Percentiles rank a stretch among this genome's conserved stretches.
Evolutionary conservation across 2,888 invertebrate genomes (phyloP).

Genomic region (Phortica magna): DNA sequence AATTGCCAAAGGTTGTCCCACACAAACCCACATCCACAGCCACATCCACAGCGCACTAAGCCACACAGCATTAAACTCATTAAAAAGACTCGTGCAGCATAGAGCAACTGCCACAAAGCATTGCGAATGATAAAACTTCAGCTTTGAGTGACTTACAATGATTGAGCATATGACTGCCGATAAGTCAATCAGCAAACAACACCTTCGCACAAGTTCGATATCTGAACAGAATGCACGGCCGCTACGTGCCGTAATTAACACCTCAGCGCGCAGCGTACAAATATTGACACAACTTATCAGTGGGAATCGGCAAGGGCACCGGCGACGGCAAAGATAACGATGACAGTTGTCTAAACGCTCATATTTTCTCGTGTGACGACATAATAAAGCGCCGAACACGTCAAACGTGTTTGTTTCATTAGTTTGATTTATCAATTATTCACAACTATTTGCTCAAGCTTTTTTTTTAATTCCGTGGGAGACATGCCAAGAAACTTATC

Average conservation of each 20-base stretch:
- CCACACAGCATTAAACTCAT: too few relatives aligned
- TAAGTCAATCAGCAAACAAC: not conserved
- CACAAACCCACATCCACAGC: too few relatives aligned
- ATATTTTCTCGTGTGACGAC: conserved; percentile 44
- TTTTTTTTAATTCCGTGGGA: not conserved
- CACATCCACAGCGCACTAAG: too few relatives aligned
- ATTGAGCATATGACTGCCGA: not conserved
- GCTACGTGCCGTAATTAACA: conserved; percentile 62
- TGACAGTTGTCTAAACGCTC: conserved; percentile 36
- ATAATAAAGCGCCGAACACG: conserved; percentile 40
- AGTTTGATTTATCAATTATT: not conserved
- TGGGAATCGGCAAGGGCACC: too few relatives aligned
- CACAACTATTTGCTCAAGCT: not conserved
- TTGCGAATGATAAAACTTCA: not conserved
- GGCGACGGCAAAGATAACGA: conserved; percentile 58
- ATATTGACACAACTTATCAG: conserved; percentile 64
- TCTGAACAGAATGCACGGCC: conserved; percentile 45
- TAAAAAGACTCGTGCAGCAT: too few relatives aligned
- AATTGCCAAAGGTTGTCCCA: not conserved
- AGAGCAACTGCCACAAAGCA: too few relatives aligned
- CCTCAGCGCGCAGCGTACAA: conserved; percentile 55
- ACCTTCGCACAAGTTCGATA: not conserved
- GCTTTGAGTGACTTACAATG: not conserved
- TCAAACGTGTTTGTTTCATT: conserved; percentile 22
- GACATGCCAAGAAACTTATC: not conserved